phyloP scores from a whole-genome alignment of 2,888 invertebrate species.

The Protodeltote pygarga region DNA sequence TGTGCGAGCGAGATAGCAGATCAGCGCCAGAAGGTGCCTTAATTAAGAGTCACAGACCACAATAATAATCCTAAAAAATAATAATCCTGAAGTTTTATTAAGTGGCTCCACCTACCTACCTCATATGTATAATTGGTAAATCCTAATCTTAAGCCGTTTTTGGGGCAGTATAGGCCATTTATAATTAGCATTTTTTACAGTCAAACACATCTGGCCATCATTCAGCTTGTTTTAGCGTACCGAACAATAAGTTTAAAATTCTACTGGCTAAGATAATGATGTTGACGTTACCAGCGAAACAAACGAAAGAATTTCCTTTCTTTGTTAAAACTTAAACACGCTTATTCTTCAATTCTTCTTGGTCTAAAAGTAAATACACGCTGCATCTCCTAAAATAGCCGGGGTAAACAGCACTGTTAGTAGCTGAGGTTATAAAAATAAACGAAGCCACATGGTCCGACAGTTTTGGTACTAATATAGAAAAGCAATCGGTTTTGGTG shows the following conservation, averaged over 20 bases:
- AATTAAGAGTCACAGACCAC: too few relatives aligned
- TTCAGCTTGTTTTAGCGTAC: background rate
- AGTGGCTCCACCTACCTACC: too few relatives aligned
- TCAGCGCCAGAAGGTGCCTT: too few relatives aligned
- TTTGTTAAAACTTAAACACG: constrained; percentile 28
- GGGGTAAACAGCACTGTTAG: constrained; percentile 43
- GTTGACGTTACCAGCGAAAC: constrained; percentile 17
- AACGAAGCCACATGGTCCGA: constrained; percentile 44
- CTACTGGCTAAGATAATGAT: constrained; percentile 8
- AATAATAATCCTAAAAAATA: too few relatives aligned
- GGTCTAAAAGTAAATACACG: constrained; percentile 42
- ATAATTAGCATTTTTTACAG: too few relatives aligned
- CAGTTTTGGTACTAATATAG: constrained; percentile 38
- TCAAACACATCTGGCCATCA: too few relatives aligned
- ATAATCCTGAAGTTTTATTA: background rate
- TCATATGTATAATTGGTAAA: too few relatives aligned
- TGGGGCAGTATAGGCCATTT: too few relatives aligned
- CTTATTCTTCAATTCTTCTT: constrained; percentile 22
- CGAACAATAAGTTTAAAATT: constrained; percentile 10
- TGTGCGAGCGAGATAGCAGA: too few relatives aligned
- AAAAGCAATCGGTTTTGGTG: constrained; percentile 15
- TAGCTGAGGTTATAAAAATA: constrained; percentile 42
- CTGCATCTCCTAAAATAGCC: constrained; percentile 47
- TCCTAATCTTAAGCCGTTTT: too few relatives aligned
- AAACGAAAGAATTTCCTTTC: constrained; percentile 22